A percentile compares a stretch with the other conserved stretches of the same genome.
Evolutionary conservation across 2,113 vertebrate species (phyloP).

Genomic region (Ciconia boyciana): DNA sequence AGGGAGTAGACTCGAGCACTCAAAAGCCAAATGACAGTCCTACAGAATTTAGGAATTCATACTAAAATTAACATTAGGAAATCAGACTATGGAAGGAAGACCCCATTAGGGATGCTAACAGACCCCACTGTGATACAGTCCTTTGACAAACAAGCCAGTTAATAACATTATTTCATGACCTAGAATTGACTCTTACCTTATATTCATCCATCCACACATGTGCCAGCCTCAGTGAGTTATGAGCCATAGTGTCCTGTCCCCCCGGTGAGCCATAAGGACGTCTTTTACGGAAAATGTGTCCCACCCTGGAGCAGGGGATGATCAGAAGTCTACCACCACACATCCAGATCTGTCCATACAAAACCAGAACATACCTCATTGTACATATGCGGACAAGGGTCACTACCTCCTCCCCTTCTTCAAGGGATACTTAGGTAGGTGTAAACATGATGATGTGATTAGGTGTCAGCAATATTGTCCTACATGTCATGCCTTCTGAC

Average conservation of each 20-base stretch:
- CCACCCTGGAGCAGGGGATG: constrained; percentile 93
- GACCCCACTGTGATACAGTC: not conserved
- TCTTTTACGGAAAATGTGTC: constrained; percentile 96
- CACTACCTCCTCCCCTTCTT: not conserved
- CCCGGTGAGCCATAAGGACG: constrained; percentile 93
- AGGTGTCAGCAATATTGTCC: not conserved
- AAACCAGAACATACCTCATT: not conserved
- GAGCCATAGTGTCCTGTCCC: constrained; percentile 95
- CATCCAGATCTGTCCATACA: constrained; percentile 91
- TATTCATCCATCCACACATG: constrained; percentile 98
- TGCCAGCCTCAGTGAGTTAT: constrained; percentile 90
- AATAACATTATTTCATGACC: not conserved
- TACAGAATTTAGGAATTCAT: not conserved
- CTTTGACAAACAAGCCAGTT: not conserved
- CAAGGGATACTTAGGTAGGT: not conserved
- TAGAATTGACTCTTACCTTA: constrained; percentile 76
- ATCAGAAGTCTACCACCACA: constrained; percentile 92
- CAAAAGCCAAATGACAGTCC: not conserved
- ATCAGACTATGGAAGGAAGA: not conserved
- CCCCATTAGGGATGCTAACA: not conserved
- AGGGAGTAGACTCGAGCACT: not conserved
- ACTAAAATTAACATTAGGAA: not conserved
- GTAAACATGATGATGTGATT: not conserved
- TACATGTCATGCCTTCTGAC: not conserved
- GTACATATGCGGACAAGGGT: not conserved